Percentiles rank a stretch among this genome's conserved stretches.
Evolutionary conservation across 1,140 invertebrate species (phyloP).

Genomic region (Drosophila yakuba): DNA sequence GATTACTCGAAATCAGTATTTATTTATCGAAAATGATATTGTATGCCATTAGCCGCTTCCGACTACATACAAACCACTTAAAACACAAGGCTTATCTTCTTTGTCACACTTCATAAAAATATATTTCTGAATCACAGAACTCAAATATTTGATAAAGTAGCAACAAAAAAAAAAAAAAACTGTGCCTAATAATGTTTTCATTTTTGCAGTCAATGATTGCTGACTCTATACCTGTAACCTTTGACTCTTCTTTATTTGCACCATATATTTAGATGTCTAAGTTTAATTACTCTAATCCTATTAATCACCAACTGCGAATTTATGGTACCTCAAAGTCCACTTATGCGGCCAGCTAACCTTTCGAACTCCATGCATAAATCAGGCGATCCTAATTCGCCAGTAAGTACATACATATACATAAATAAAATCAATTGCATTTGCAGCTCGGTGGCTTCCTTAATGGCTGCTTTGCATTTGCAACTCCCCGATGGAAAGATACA

Average conservation of each 20-base stretch:
- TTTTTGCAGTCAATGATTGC: no score
- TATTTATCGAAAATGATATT: neutral
- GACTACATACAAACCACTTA: neutral
- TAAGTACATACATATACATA: conserved; percentile 12
- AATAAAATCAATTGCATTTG: conserved; percentile 35
- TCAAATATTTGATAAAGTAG: neutral
- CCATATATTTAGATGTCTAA: neutral
- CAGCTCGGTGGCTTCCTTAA: conserved; percentile 8
- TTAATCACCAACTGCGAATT: conserved; percentile 18
- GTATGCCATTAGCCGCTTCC: neutral
- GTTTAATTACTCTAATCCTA: conserved; percentile 1
- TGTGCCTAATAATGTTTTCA: no score
- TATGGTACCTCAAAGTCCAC: conserved; percentile 55
- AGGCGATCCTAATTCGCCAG: conserved; percentile 22
- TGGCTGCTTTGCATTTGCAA: conserved; percentile 29
- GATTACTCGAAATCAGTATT: neutral
- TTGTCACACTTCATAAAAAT: neutral
- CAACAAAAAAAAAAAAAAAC: no score
- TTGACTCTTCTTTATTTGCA: neutral
- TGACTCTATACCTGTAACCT: no score
- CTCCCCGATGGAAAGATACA: conserved; percentile 29
- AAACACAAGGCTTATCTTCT: neutral
- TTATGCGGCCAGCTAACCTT: conserved; percentile 35
- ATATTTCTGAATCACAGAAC: neutral
- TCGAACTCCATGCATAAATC: conserved; percentile 43